Conservation (phyloP, 2,888 invertebrate species). For the Neuroscelio doddi region DNA sequence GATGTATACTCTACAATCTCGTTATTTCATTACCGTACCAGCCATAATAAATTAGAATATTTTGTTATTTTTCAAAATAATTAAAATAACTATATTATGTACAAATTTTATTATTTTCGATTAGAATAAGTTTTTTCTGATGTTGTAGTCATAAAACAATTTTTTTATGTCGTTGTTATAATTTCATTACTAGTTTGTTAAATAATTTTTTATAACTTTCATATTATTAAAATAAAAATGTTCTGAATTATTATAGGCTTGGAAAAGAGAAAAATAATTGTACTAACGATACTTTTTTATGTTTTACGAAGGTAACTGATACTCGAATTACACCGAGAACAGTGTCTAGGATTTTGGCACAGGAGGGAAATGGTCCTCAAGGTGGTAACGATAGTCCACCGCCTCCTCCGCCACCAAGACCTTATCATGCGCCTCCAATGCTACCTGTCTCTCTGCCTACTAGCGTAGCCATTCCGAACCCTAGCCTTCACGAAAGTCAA, state of each 20-base stretch:
- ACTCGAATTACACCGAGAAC: constrained; percentile 93
- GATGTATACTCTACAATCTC: constrained; percentile 51
- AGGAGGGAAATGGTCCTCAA: constrained; percentile 84
- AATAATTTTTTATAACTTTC: too few species aligned
- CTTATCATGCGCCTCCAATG: constrained; percentile 86
- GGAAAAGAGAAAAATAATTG: background rate
- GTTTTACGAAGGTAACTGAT: constrained; percentile 80
- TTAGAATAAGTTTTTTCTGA: too few species aligned
- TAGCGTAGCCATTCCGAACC: constrained; percentile 96
- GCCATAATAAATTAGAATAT: constrained; percentile 41
- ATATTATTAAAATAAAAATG: too few species aligned
- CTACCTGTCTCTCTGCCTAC: constrained; percentile 93
- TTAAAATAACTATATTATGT: too few species aligned
- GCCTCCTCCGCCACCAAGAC: constrained; percentile 78
- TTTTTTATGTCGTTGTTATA: too few species aligned
- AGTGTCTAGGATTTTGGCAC: constrained; percentile 88
- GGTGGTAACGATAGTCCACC: constrained; percentile 73
- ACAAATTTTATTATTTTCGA: too few species aligned
- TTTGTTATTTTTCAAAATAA: constrained; percentile 26
- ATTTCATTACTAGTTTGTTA: too few species aligned
- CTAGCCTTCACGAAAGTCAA: constrained; percentile 94
- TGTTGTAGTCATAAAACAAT: too few species aligned
- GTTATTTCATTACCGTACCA: constrained; percentile 42
- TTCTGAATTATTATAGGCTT: constrained; percentile 10
- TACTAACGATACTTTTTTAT: background rate